These are phyloP conservation scores for Halcyon leucocephala DNA, from an alignment of 2,797 vertebrate species.

Conservation along the genomic window DNA sequence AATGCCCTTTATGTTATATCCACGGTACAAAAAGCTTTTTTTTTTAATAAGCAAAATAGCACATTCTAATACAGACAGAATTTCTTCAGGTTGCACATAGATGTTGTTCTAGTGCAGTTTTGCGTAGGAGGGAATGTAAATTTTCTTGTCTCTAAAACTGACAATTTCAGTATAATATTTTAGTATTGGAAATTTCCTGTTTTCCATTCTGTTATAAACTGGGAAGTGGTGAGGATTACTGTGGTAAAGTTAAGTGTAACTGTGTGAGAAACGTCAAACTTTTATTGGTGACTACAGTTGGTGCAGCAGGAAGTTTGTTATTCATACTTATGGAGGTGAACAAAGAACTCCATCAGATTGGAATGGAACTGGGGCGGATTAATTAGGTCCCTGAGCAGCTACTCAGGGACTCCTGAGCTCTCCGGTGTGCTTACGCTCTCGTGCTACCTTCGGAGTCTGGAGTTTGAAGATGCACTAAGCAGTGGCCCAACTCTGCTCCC, in stretches of 20 bases:
- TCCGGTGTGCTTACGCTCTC: neutral
- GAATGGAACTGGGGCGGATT: conserved; percentile 17
- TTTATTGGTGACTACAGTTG: neutral
- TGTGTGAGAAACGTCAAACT: neutral
- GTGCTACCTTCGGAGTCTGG: neutral
- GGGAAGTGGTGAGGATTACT: neutral
- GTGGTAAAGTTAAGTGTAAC: neutral
- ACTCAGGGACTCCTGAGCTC: neutral
- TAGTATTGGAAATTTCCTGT: neutral
- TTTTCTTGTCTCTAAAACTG: neutral
- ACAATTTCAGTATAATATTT: neutral
- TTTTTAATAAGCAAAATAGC: neutral
- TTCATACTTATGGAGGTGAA: neutral
- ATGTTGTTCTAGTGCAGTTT: neutral
- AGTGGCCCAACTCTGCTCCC: neutral
- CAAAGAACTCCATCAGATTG: neutral
- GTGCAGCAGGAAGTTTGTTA: neutral
- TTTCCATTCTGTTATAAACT: neutral
- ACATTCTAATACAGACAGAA: neutral
- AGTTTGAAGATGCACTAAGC: neutral
- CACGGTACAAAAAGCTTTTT: neutral
- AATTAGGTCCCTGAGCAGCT: conserved; percentile 32
- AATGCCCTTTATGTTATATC: neutral
- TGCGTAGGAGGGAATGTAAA: neutral
- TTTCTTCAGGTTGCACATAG: neutral